Percentiles rank a stretch among this genome's conserved stretches.
Conservation (phyloP, 1,140 invertebrate genomes). For the Tachypleus tridentatus region DNA sequence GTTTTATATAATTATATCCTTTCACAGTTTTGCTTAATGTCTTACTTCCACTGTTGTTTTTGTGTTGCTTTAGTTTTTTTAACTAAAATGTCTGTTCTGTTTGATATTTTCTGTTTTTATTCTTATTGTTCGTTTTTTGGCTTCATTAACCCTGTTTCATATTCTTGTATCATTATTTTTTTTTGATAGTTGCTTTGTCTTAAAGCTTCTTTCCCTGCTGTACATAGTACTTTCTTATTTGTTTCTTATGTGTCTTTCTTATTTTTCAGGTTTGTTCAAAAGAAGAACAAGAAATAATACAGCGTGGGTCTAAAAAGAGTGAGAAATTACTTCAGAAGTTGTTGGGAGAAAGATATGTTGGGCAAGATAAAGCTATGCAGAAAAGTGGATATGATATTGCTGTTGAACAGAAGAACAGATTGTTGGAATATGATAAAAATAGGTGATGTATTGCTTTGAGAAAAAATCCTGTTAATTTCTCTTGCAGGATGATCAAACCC, state of each 20-base stretch:
- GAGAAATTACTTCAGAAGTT: slow-evolving; percentile 53
- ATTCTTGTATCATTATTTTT: neutral
- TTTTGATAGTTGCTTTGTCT: neutral
- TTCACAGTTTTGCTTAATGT: too few relatives aligned
- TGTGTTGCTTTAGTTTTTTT: too few relatives aligned
- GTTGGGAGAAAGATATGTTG: slow-evolving; percentile 33
- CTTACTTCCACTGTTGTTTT: too few relatives aligned
- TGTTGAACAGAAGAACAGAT: slow-evolving; percentile 59
- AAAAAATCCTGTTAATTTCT: too few relatives aligned
- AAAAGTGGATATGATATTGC: slow-evolving; percentile 45
- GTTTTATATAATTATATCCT: too few relatives aligned
- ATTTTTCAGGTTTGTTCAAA: slow-evolving; percentile 51
- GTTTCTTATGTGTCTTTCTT: slow-evolving; percentile 7
- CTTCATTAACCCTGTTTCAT: neutral
- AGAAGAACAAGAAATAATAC: slow-evolving; percentile 56
- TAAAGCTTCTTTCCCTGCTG: neutral
- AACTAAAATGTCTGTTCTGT: too few relatives aligned
- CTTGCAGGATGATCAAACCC: too few relatives aligned
- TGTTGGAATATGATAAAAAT: slow-evolving; percentile 76
- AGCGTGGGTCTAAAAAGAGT: slow-evolving; percentile 51
- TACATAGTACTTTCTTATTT: slow-evolving; percentile 1
- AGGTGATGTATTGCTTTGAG: too few relatives aligned
- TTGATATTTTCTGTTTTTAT: too few relatives aligned
- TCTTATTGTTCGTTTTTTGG: too few relatives aligned
- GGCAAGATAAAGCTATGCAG: too few relatives aligned